phyloP scores from a whole-genome alignment of 1,140 invertebrate genomes.

The Bombus breviceps region DNA sequence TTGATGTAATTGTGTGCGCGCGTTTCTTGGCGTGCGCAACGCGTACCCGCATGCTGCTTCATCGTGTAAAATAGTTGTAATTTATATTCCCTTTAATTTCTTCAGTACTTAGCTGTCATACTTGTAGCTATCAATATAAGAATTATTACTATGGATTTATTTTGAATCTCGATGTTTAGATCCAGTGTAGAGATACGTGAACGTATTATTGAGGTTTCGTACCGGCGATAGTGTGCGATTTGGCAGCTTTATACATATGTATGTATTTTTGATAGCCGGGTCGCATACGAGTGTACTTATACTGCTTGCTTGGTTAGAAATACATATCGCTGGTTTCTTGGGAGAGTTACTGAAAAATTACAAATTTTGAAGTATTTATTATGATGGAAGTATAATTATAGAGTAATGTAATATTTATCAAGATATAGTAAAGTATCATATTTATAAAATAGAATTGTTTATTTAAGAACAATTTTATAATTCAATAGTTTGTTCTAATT shows the following conservation, averaged over 20 bases:
- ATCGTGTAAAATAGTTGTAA: constrained; percentile 42
- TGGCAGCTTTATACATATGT: not conserved
- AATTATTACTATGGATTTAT: not conserved
- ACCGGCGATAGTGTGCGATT: not conserved
- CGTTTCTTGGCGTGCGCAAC: constrained; percentile 45
- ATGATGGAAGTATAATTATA: too few relatives aligned
- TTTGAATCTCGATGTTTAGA: not conserved
- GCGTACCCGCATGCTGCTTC: constrained; percentile 35
- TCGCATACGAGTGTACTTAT: not conserved
- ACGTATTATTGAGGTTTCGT: not conserved
- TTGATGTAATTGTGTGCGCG: not conserved
- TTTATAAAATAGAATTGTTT: not conserved
- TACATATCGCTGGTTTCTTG: not conserved
- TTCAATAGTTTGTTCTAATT: not conserved
- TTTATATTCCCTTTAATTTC: constrained; percentile 8
- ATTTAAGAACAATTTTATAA: not conserved
- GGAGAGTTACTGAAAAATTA: not conserved
- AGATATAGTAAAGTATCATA: not conserved
- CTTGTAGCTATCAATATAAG: not conserved
- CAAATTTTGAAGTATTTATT: too few relatives aligned
- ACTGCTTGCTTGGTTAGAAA: not conserved
- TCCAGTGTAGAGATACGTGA: not conserved
- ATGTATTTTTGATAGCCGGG: not conserved
- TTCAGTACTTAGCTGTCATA: not conserved
- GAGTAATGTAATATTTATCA: too few relatives aligned